Evolutionary conservation across 2,888 invertebrate genomes (phyloP).

Genomic region (Synergus umbraculus): DNA sequence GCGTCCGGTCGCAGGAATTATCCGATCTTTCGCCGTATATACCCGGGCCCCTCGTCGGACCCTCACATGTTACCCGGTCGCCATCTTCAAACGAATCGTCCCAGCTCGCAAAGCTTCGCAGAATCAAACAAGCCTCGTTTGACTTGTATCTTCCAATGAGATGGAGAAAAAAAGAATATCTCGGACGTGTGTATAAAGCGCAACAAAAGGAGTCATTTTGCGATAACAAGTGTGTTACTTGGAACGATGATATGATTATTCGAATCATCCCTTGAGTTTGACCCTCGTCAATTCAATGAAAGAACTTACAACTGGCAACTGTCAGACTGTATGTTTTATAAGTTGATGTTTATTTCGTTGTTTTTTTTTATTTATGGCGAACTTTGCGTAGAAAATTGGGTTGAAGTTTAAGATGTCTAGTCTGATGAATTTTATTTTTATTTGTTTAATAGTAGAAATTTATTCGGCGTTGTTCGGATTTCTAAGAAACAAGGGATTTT

Average conservation of each 20-base stretch:
- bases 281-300: not conserved
- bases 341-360: no score
- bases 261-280: constrained; percentile 19
- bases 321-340: not conserved
- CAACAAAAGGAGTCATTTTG: constrained; percentile 37
- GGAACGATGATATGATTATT: constrained; percentile 30
- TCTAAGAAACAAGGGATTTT: no score
- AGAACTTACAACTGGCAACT: not conserved
- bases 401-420: no score
- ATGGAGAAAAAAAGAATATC: not conserved
- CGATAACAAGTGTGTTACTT: constrained; percentile 34
- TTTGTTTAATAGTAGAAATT: no score
- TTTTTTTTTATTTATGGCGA: no score
- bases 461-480: no score
- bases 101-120: constrained; percentile 30
- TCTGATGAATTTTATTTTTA: no score
- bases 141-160: constrained; percentile 33
- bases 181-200: constrained; percentile 24
- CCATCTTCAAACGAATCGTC: constrained; percentile 40
- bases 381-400: no score
- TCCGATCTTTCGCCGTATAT: constrained; percentile 37
- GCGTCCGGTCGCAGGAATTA: constrained; percentile 34
- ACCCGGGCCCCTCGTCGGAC: constrained; percentile 34
- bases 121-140: constrained; percentile 39
- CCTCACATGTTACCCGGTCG: constrained; percentile 39